Percentiles rank a stretch among this genome's conserved stretches.
Evolutionary conservation across 2,113 vertebrate species (phyloP).

Genomic region (Porphyrio hochstetteri): DNA sequence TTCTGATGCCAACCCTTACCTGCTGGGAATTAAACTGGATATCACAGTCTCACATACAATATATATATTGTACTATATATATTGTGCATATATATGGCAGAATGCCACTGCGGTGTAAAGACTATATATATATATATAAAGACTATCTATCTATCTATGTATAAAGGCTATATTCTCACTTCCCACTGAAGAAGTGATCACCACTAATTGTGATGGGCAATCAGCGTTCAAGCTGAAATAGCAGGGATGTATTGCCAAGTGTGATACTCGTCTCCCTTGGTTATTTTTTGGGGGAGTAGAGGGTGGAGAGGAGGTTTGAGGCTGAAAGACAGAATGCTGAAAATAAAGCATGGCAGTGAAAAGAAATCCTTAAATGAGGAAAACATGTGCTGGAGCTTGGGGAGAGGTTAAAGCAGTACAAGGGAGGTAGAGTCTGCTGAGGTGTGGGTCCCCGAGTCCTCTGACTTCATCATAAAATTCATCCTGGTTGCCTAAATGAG

Average conservation of each 20-base stretch:
- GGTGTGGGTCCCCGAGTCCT: neutral
- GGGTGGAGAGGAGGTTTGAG: neutral
- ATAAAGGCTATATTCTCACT: neutral
- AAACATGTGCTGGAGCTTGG: neutral
- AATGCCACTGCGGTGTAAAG: no score
- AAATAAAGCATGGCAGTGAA: neutral
- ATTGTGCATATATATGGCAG: no score
- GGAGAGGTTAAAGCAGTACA: neutral
- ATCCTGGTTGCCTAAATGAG: neutral
- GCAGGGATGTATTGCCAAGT: neutral
- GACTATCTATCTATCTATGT: no score
- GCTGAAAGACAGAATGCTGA: neutral
- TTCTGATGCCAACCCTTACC: neutral
- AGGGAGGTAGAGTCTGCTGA: neutral
- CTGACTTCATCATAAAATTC: neutral
- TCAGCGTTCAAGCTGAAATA: neutral
- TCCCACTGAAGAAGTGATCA: neutral
- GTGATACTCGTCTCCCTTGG: neutral
- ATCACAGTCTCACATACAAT: neutral
- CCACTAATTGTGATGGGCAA: neutral
- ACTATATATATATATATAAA: no score
- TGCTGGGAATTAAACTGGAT: neutral
- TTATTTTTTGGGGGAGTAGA: neutral
- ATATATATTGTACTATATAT: no score
- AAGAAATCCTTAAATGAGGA: neutral